A percentile compares a stretch with the other conserved stretches of the same genome.
phyloP scores from a whole-genome alignment of 2,797 vertebrate species.

The Linurgus olivaceus region DNA sequence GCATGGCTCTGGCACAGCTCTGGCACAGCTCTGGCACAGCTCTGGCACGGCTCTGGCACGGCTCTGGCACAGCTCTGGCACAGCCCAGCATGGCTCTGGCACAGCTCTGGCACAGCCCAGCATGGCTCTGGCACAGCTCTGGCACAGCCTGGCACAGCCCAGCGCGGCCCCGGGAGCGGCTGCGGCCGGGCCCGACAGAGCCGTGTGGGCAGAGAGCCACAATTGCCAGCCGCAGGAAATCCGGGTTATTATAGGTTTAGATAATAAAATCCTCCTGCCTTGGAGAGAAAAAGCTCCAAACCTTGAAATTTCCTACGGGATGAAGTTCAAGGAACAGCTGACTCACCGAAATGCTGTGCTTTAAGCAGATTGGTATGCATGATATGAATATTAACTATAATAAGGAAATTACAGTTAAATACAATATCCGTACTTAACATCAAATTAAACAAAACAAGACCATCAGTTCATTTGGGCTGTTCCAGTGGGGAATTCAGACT shows the following conservation, averaged over 20 bases:
- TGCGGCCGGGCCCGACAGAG: not conserved
- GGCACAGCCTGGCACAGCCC: accelerated
- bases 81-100: too few species aligned
- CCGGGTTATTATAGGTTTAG: not conserved
- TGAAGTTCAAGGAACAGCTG: not conserved
- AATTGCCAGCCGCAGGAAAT: not conserved
- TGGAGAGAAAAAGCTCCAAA: not conserved
- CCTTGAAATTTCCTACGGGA: not conserved
- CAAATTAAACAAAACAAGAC: conserved; percentile 47
- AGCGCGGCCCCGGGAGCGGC: not conserved
- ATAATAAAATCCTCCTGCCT: not conserved
- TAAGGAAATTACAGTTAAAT: conserved; percentile 36
- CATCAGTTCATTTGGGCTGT: conserved; percentile 4
- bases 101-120: too few species aligned
- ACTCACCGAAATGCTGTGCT: not conserved
- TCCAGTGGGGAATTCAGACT: conserved; percentile 30
- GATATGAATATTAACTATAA: conserved; percentile 28
- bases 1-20: too few species aligned
- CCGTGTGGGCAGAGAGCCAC: not conserved
- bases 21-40: not conserved
- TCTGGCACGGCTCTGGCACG: accelerated
- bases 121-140: accelerated
- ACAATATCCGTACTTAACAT: conserved; percentile 26
- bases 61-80: too few species aligned
- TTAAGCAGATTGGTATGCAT: not conserved